phyloP scores from a whole-genome alignment of 1,140 invertebrate species.

The Hyles vespertilio region DNA sequence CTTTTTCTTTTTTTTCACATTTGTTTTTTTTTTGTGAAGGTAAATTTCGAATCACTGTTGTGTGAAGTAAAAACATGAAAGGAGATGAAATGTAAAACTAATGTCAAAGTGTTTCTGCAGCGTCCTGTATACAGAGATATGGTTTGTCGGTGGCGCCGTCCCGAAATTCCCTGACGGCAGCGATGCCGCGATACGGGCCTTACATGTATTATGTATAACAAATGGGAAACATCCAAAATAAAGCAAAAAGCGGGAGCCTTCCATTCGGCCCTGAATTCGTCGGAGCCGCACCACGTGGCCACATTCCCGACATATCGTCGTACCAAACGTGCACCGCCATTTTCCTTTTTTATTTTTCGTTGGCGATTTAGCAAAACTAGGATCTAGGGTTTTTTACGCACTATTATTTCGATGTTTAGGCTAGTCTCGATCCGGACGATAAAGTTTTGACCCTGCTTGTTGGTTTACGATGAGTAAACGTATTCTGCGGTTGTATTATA shows the following conservation, averaged over 20 bases:
- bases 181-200: constrained; percentile 62
- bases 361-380: constrained; percentile 32
- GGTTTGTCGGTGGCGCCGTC: constrained; percentile 60
- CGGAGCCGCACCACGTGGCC: constrained; percentile 61
- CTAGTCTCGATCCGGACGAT: constrained; percentile 2
- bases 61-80: too few relatives aligned
- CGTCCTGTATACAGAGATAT: constrained; percentile 41
- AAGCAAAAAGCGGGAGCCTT: constrained; percentile 48
- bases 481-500: too few relatives aligned
- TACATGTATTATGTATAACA: constrained; percentile 75
- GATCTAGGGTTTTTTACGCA: constrained; percentile 12
- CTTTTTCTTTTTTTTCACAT: too few relatives aligned
- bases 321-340: constrained; percentile 46
- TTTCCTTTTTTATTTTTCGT: constrained; percentile 47
- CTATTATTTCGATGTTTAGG: constrained; percentile 2
- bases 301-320: constrained; percentile 60
- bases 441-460: constrained; percentile 1
- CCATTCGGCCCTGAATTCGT: constrained; percentile 51
- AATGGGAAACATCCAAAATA: constrained; percentile 73
- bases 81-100: too few relatives aligned
- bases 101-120: constrained; percentile 6
- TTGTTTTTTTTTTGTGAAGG: too few relatives aligned
- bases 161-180: constrained; percentile 59
- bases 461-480: too few relatives aligned
- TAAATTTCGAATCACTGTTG: too few relatives aligned